Evolutionary conservation across 2,888 invertebrate genomes (phyloP).

Genomic region (Ellobium chinense): DNA sequence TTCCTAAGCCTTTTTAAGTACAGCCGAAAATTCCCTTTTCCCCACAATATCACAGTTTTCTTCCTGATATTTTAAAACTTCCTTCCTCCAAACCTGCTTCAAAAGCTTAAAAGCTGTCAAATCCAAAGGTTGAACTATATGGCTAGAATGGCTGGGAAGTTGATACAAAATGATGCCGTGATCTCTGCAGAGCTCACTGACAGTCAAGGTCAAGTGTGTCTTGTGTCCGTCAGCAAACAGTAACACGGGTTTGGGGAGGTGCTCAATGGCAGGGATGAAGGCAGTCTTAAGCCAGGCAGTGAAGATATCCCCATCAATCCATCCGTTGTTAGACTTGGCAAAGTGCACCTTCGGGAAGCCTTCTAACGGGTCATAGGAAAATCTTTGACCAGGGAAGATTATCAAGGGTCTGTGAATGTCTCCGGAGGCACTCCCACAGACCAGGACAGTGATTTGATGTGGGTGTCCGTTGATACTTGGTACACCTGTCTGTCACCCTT

Average conservation of each 20-base stretch:
- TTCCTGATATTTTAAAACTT: background rate
- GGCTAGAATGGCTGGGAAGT: background rate
- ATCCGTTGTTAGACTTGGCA: background rate
- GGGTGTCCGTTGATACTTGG: too few relatives aligned
- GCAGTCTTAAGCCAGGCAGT: background rate
- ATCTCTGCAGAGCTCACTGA: background rate
- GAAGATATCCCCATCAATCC: background rate
- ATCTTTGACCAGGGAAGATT: too few relatives aligned
- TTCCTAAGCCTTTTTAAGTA: background rate
- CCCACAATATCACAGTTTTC: background rate
- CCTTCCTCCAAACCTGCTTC: background rate
- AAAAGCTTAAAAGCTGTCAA: background rate
- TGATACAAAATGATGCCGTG: background rate
- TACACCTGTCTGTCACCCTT: too few relatives aligned
- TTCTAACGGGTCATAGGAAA: too few relatives aligned
- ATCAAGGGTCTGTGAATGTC: too few relatives aligned
- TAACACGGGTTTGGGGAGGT: background rate
- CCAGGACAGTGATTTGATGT: too few relatives aligned
- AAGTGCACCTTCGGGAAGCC: slow-evolving; percentile 1
- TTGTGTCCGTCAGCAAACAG: background rate
- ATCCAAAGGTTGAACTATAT: background rate
- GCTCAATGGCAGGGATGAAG: background rate
- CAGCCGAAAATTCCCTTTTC: background rate
- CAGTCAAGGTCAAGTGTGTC: background rate
- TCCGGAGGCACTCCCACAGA: too few relatives aligned